A percentile compares a stretch with the other conserved stretches of the same genome.
phyloP scores from a whole-genome alignment of 2,113 vertebrate species.

The Ictalurus furcatus region DNA sequence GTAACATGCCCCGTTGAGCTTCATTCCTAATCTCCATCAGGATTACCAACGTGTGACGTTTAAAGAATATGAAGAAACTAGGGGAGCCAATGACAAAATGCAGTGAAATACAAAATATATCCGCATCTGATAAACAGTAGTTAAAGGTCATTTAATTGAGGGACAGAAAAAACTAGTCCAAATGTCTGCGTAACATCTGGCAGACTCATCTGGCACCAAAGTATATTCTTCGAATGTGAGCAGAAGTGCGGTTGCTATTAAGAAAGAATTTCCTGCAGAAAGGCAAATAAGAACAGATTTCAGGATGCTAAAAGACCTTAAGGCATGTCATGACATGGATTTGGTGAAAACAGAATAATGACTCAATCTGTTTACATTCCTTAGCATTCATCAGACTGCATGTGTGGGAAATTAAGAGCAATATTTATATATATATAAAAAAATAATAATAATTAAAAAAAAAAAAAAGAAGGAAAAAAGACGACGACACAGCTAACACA shows the following conservation, averaged over 20 bases:
- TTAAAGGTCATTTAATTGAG: conserved; percentile 11
- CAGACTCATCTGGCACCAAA: conserved; percentile 1
- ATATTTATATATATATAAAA: too few relatives aligned
- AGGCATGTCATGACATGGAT: neutral
- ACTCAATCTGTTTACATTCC: conserved; percentile 3
- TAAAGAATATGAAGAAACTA: neutral
- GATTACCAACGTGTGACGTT: neutral
- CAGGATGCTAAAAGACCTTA: conserved; percentile 1
- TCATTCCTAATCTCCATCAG: neutral
- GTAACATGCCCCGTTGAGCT: too few relatives aligned
- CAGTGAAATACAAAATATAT: neutral
- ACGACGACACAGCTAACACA: too few relatives aligned
- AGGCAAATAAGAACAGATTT: conserved; percentile 2
- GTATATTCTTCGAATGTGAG: neutral
- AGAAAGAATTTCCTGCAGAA: neutral
- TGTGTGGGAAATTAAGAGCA: neutral
- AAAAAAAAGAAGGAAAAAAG: neutral
- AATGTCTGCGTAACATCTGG: conserved; percentile 17
- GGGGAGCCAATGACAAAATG: neutral
- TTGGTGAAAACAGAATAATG: conserved; percentile 5
- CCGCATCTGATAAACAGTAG: neutral
- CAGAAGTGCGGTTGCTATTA: neutral
- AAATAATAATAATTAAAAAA: too few relatives aligned
- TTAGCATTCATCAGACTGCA: neutral
- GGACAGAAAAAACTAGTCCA: neutral